These are phyloP conservation scores for Clarias magur DNA, from an alignment of 2,113 vertebrate genomes.

Conservation along the genomic window DNA sequence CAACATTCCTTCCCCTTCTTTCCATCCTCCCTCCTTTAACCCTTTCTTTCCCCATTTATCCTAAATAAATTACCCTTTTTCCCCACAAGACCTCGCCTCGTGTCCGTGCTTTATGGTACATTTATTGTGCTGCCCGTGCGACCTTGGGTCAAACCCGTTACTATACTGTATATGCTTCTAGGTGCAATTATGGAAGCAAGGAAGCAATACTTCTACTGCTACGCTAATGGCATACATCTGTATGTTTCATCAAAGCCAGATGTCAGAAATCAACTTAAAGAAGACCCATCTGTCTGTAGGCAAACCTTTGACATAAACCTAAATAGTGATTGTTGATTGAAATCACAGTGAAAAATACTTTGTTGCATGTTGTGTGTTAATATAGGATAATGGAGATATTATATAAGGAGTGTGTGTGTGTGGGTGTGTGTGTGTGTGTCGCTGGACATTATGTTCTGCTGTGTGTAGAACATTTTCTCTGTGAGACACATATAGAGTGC, in stretches of 20 bases:
- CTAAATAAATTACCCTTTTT: too few species aligned
- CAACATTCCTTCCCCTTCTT: too few species aligned
- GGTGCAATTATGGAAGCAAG: neutral
- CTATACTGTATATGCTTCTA: neutral
- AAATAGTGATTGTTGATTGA: neutral
- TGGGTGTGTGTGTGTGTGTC: neutral
- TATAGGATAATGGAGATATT: neutral
- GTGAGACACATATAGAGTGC: conserved; percentile 15
- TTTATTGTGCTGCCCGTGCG: too few species aligned
- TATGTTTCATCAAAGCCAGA: neutral
- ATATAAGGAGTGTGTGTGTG: neutral
- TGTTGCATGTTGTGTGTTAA: neutral
- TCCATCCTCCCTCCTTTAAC: too few species aligned
- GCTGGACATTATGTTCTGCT: neutral
- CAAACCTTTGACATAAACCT: neutral
- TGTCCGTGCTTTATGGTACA: too few species aligned
- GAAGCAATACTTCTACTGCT: neutral
- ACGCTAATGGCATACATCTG: neutral
- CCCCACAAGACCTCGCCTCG: too few species aligned
- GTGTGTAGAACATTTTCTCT: neutral
- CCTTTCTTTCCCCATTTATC: too few species aligned
- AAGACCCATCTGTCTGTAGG: neutral
- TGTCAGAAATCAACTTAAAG: neutral
- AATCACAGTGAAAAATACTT: neutral
- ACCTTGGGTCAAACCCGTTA: too few species aligned